Base-by-base conservation (phyloP, 2,797 vertebrate species). In the Intellagama lesueurii region DNA sequence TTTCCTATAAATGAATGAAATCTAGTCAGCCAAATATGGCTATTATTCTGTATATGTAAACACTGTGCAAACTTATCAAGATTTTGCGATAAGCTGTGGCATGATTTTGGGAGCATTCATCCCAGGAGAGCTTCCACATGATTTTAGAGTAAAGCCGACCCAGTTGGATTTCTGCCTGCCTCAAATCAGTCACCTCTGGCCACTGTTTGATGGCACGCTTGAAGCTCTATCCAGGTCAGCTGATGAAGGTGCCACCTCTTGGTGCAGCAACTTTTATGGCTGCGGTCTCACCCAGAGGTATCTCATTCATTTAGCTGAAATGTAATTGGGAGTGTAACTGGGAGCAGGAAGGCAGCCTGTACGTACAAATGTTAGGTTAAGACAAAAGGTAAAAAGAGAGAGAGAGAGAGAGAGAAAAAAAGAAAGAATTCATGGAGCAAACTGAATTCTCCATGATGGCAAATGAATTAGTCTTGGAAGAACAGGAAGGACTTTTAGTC, bases 1-100 rank as follows among this genome's bases (percentile, higher is more conserved):
- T 7, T 40, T 24, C 5, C 8, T 85, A 64, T 40, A 75, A 69
- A 82, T 85, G 69, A 44, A 84, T 72, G 28, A 75, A 83, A 87
- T 84, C 52, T 14, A 49, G 68, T 68, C 30, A 81, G 14, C 19
- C 40, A 12, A 60, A 80, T 30, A 80, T 2, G 11, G 9, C 52
- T 49, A 35, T n/a, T 40, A 78, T 73, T 56, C 80, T 77, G 44
- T 81, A 81, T 4, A 44, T 69, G 26, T 81, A 79, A 81, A 22
- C 78, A 72, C 11, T 2, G 8, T 32, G 7, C 68, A 79, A 77
- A 35, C 2, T 5, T 77, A 22, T 69, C 32, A 56, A 17, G 3
- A 1, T 88, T 83, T 84, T 82, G 68, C 83, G 91, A 70, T 14
- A 70, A 83, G 68, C 44, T 82, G 24, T 76, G 35, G 3, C 17